Evolutionary conservation across 1,140 invertebrate genomes (phyloP), one percentile per base, ranked within the genome.

Genomic region (Leptinotarsa undecemlineata): DNA sequence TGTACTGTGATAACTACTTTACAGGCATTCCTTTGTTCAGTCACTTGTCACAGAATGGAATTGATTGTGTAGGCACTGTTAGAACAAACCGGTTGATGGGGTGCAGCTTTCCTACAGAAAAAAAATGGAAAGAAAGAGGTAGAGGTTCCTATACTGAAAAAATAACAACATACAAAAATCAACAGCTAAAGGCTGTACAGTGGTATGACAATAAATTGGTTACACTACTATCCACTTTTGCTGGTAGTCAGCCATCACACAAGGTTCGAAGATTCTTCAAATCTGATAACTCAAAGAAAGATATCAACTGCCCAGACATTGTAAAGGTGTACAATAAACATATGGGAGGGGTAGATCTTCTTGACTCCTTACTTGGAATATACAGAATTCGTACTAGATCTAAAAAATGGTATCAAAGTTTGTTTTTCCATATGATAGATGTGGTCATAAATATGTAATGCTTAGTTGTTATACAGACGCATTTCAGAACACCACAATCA

Each of bases 271-370:
- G 48, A 57, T 57, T 57, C 14, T 57, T 57, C 48, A 57, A 57
- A 57, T 57, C 48, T 15, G 48, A 57, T n/a, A 57, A 57, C 14
- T 15, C 48, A 14, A 57, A 57, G 14, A 57, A 57, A 57, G 51
- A 57, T 15, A 57, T 57, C 51, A 57, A 14, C n/a, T 57, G 51
- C 5, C 51, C 51, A 57, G 51, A 57, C 51, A 57, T 57, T 57
- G 51, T 57, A n/a, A 57, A 14, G 51, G 51, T 57, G n/a, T 57
- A 57, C 51, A 57, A 57, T 81, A 79, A 73, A 72, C 83, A 86
- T 78, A 88, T 88, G 86, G 86, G 86, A 68, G 85, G 85, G 51
- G 51, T 57, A 14, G 51, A 57, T 57, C 51, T 57, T 14, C 51
- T 57, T 19, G 51, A 57, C 14, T 57, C 51, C 51, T 57, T 57